These are phyloP conservation scores for Epinephelus awoara DNA, from an alignment of 2,797 vertebrate genomes.

Conservation along the genomic window DNA sequence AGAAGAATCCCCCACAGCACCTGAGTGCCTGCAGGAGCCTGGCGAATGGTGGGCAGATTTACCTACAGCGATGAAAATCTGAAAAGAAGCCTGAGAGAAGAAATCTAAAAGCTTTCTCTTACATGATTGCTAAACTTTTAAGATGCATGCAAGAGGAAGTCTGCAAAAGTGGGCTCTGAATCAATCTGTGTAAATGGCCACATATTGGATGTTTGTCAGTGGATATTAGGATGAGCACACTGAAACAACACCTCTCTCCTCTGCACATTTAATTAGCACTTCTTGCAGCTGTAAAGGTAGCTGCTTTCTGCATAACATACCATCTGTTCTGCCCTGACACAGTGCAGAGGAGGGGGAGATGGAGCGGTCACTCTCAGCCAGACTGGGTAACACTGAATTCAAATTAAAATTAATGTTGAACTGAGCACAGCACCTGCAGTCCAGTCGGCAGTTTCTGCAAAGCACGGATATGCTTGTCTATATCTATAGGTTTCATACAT, in stretches of 20 bases:
- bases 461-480: too few species aligned
- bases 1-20: conserved; percentile 31
- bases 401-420: conserved; percentile 29
- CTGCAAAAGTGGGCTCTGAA: conserved; percentile 17
- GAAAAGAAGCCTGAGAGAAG: not conserved
- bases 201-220: conserved; percentile 53
- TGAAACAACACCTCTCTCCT: conserved; percentile 43
- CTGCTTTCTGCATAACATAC: conserved; percentile 28
- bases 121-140: not conserved
- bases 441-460: too few species aligned
- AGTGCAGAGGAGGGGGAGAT: conserved; percentile 17
- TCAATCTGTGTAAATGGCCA: conserved; percentile 45
- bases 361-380: conserved; percentile 44
- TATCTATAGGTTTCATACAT: too few species aligned
- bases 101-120: too few species aligned
- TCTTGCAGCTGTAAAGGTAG: conserved; percentile 60
- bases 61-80: conserved; percentile 4
- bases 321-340: conserved; percentile 56
- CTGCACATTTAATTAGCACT: conserved; percentile 62
- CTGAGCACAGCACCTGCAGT: conserved; percentile 2
- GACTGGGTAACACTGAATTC: not conserved
- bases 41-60: not conserved
- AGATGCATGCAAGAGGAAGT: conserved; percentile 20
- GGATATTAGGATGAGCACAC: conserved; percentile 31
- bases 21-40: conserved; percentile 15